Evolutionary conservation across 2,113 vertebrate species (phyloP).

Genomic region (Gasterosteus aculeatus): DNA sequence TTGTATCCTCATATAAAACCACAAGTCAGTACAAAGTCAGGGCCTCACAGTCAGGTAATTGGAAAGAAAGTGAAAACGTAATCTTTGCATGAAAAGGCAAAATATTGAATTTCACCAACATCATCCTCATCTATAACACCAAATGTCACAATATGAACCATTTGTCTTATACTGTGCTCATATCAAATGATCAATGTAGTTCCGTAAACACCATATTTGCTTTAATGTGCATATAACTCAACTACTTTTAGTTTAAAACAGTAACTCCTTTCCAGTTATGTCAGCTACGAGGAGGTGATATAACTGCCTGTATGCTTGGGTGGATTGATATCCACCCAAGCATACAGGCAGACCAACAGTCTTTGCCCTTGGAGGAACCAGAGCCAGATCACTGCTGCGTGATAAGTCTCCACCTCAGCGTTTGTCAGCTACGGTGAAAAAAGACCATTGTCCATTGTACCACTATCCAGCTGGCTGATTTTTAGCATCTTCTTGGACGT

Average conservation of each 20-base stretch:
- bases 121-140: neutral
- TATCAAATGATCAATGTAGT: neutral
- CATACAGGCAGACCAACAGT: conserved; percentile 6
- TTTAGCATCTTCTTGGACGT: neutral
- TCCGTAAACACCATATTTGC: neutral
- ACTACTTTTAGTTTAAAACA: conserved; percentile 1
- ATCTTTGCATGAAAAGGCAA: neutral
- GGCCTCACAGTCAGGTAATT: neutral
- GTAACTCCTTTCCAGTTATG: neutral
- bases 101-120: neutral
- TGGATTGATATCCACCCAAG: neutral
- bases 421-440: conserved; percentile 9
- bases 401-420: conserved; percentile 8
- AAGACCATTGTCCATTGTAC: neutral
- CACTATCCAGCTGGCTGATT: neutral
- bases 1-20: neutral
- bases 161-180: neutral
- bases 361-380: conserved; percentile 5
- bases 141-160: neutral
- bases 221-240: neutral
- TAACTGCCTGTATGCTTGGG: conserved; percentile 5
- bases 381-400: conserved; percentile 15
- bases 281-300: conserved; percentile 5
- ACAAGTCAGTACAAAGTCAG: conserved; percentile 43
- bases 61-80: neutral